Percentiles rank a stretch among this genome's conserved stretches.
phyloP scores from a whole-genome alignment of 2,797 vertebrate genomes.

The Rhinoraja longicauda region DNA sequence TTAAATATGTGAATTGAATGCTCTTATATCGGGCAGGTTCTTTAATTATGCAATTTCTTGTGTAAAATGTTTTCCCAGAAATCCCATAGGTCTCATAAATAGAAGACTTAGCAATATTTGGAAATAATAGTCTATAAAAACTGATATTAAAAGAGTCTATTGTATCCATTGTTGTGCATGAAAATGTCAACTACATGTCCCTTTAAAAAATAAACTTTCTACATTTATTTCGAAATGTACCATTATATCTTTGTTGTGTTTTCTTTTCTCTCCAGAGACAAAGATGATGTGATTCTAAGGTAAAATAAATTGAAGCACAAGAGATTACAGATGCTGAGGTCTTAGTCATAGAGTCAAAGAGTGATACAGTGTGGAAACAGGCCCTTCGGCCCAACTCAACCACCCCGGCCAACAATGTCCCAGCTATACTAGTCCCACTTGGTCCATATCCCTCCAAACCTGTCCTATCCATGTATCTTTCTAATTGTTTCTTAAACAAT shows the following conservation, averaged over 20 bases:
- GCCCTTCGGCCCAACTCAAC: too few species aligned
- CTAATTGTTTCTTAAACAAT: too few species aligned
- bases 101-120: not conserved
- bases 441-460: too few species aligned
- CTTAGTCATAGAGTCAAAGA: too few species aligned
- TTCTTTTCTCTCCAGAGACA: not conserved
- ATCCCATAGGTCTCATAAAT: not conserved
- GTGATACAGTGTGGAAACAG: too few species aligned
- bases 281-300: not conserved
- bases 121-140: not conserved
- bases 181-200: not conserved
- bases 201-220: not conserved
- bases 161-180: not conserved
- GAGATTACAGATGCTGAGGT: too few species aligned
- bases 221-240: not conserved
- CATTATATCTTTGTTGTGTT: not conserved
- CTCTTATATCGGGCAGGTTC: not conserved
- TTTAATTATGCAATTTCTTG: not conserved
- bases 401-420: too few species aligned
- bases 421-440: too few species aligned
- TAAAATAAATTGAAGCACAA: too few species aligned
- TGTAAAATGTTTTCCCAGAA: not conserved
- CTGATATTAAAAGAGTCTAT: not conserved
- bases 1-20: conserved; percentile 16
- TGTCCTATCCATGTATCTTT: too few species aligned